Evolutionary conservation across 2,797 vertebrate genomes (phyloP).

Genomic region (Rachycentron canadum): DNA sequence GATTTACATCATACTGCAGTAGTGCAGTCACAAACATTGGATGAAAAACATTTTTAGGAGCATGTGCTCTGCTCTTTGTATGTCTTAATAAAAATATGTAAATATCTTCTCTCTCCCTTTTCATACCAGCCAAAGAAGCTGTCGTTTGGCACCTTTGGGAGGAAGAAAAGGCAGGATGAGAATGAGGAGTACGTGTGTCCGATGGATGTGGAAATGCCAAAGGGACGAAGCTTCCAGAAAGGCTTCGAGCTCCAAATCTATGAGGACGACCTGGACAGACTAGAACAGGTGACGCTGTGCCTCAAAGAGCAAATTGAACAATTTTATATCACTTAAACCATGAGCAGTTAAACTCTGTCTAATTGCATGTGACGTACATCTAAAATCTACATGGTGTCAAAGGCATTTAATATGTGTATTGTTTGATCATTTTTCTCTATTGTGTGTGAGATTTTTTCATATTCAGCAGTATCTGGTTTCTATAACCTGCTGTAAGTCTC

Average conservation of each 20-base stretch:
- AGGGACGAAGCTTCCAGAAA: slow-evolving; percentile 91
- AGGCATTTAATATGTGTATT: neutral
- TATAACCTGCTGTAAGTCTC: neutral
- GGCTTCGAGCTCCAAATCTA: slow-evolving; percentile 92
- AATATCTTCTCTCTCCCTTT: neutral
- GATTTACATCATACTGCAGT: neutral
- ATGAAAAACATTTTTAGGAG: neutral
- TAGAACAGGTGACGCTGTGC: slow-evolving; percentile 89
- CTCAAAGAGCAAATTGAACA: neutral
- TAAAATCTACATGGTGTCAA: neutral
- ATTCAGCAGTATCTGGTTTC: neutral
- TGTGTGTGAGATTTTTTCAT: neutral
- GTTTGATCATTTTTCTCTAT: neutral
- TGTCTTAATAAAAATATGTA: neutral
- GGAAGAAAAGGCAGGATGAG: slow-evolving; percentile 96
- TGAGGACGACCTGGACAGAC: slow-evolving; percentile 94
- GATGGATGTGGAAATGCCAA: slow-evolving; percentile 94
- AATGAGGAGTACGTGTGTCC: slow-evolving; percentile 97
- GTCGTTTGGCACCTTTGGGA: slow-evolving; percentile 93
- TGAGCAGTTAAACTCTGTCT: neutral
- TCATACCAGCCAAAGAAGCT: slow-evolving; percentile 91
- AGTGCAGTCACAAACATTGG: neutral
- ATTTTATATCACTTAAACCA: neutral
- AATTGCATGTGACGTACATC: neutral
- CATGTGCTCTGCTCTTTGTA: neutral